phyloP scores from a whole-genome alignment of 2,797 vertebrate genomes.

The Cygnus olor region DNA sequence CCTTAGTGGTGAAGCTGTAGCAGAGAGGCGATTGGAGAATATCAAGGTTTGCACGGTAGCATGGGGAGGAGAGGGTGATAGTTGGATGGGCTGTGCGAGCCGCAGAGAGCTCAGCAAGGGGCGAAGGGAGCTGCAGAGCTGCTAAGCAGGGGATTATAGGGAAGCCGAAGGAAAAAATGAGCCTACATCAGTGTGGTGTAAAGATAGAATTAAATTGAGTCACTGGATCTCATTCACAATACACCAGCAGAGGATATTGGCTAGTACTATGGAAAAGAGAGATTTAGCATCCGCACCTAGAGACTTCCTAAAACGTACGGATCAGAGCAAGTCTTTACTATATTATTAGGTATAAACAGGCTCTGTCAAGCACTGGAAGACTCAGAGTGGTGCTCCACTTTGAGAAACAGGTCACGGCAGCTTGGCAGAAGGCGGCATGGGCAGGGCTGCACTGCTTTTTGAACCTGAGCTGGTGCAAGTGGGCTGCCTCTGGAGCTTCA shows the following conservation, averaged over 20 bases:
- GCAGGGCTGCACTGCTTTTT: background rate
- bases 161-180: background rate
- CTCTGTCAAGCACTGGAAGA: background rate
- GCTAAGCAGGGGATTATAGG: conserved; percentile 23
- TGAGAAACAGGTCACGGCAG: background rate
- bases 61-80: background rate
- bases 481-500: background rate
- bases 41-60: background rate
- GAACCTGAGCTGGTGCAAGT: background rate
- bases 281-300: background rate
- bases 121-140: conserved; percentile 7
- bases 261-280: background rate
- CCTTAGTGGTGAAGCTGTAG: background rate
- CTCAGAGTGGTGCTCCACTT: background rate
- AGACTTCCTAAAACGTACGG: background rate
- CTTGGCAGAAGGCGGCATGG: background rate
- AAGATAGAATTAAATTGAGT: conserved; percentile 34
- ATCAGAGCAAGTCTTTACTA: background rate
- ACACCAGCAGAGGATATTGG: background rate
- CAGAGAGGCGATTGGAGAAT: background rate
- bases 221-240: conserved; percentile 11
- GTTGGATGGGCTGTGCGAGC: background rate
- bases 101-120: background rate
- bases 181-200: background rate
- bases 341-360: background rate